These are phyloP conservation scores for Drosophila lutescens DNA, from an alignment of 2,888 invertebrate species.

Conservation along the genomic window DNA sequence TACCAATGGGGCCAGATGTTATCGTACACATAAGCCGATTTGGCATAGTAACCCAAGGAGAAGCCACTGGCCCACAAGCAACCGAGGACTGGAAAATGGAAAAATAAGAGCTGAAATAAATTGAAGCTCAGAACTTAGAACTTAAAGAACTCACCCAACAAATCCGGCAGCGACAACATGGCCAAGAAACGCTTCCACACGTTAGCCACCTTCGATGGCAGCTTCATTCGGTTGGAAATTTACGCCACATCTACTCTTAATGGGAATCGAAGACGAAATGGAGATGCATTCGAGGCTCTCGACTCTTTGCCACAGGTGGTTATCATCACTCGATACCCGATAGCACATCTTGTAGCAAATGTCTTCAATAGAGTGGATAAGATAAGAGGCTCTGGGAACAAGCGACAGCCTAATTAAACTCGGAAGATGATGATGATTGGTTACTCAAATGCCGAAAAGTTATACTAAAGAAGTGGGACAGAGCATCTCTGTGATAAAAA, in stretches of 20 bases:
- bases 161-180: constrained; percentile 63
- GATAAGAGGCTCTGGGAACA: constrained; percentile 35
- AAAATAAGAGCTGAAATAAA: background rate
- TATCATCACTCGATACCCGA: constrained; percentile 25
- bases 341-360: constrained; percentile 48
- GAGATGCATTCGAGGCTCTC: constrained; percentile 37
- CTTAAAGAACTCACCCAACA: constrained; percentile 48
- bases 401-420: constrained; percentile 48
- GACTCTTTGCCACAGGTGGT: background rate
- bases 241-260: constrained; percentile 44
- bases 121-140: background rate
- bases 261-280: constrained; percentile 37
- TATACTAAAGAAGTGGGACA: background rate
- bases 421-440: constrained; percentile 23
- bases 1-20: constrained; percentile 80
- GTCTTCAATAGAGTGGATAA: constrained; percentile 37
- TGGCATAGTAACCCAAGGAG: constrained; percentile 75
- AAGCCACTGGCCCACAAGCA: constrained; percentile 76
- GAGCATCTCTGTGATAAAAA: background rate
- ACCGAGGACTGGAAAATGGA: constrained; percentile 50
- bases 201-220: constrained; percentile 38
- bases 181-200: constrained; percentile 53
- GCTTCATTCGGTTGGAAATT: constrained; percentile 26
- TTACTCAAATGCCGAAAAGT: background rate
- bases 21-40: constrained; percentile 74